Conservation (phyloP, 2,888 invertebrate species). For the Odontocerum albicorne region DNA sequence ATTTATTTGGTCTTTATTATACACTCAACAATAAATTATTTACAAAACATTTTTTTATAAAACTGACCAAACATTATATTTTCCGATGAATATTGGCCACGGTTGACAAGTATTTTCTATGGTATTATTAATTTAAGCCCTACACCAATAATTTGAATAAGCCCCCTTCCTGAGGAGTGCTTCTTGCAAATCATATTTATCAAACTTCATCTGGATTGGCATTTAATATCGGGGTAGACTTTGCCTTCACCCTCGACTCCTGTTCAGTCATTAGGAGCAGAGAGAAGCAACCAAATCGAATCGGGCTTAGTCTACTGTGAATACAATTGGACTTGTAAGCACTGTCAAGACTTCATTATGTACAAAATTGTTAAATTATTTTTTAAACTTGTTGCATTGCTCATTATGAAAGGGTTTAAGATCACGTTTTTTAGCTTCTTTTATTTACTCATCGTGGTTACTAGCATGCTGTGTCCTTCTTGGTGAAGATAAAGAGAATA, state of each 20-base stretch:
- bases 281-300: constrained; percentile 33
- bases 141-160: constrained; percentile 3
- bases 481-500: too few relatives aligned
- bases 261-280: constrained; percentile 24
- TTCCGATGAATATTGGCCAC: too few relatives aligned
- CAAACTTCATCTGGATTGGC: constrained; percentile 34
- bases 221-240: constrained; percentile 25
- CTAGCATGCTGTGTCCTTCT: too few relatives aligned
- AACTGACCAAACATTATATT: too few relatives aligned
- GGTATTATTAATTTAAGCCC: too few relatives aligned
- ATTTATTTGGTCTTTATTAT: too few relatives aligned
- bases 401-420: too few relatives aligned
- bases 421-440: too few relatives aligned
- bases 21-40: too few relatives aligned
- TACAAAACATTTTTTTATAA: too few relatives aligned
- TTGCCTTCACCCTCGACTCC: neutral
- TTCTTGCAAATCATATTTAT: constrained; percentile 35
- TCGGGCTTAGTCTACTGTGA: constrained; percentile 22
- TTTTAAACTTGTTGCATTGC: neutral
- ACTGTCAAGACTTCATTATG: constrained; percentile 28
- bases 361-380: neutral
- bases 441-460: too few relatives aligned
- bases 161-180: constrained; percentile 6
- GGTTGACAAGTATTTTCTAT: too few relatives aligned
- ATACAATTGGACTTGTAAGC: constrained; percentile 32